Evolutionary conservation across 2,888 invertebrate genomes (phyloP), one percentile per base, ranked within the genome.

Genomic region (Uloborus plumipes): DNA sequence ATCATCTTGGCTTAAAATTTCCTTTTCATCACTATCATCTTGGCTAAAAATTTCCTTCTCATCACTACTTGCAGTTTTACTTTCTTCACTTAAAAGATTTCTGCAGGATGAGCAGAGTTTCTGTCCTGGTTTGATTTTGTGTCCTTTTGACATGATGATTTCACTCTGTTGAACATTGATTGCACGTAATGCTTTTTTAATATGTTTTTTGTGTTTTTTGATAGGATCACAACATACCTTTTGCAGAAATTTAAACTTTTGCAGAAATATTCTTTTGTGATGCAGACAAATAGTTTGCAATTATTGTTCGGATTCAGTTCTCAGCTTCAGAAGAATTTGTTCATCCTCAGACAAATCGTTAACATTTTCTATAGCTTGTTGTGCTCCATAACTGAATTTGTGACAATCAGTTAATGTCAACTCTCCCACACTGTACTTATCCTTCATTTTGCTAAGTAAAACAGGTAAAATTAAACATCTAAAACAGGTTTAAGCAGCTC

Each of bases 131-230:
- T 58, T 58, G 58, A 58, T 58, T 58, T 58, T 58, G 58, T 58
- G 20, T 58, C 58, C 18, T 58, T 58, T 58, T 14, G 18, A 14
- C 58, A 58, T 58, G 4, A 58, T 58, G 58, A 18, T 18, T 58
- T 58, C 58, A 58, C 58, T 58, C 58, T 58, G 58, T 58, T 58
- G 58, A n/a, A 58, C 58, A 58, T 58, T 58, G 4, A 58, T n/a
- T 58, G 58, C 58, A 58, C 58, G n/a, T 58, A n/a, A 58, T 58
- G 58, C 58, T 58, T 58, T 58, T 58, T 58, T n/a, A 58, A n/a
- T n/a, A n/a, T 6, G 15, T 58, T 58, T 58, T 58, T 58, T 58
- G n/a, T 58, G 58, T 58, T 11, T 58, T 58, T 18, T 58, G 58
- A 58, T 58, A 58, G 58, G 58, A 58, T 58, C 58, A 58, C 58